Conservation (phyloP, 2,797 vertebrate genomes). For the Labeo calbasu region DNA sequence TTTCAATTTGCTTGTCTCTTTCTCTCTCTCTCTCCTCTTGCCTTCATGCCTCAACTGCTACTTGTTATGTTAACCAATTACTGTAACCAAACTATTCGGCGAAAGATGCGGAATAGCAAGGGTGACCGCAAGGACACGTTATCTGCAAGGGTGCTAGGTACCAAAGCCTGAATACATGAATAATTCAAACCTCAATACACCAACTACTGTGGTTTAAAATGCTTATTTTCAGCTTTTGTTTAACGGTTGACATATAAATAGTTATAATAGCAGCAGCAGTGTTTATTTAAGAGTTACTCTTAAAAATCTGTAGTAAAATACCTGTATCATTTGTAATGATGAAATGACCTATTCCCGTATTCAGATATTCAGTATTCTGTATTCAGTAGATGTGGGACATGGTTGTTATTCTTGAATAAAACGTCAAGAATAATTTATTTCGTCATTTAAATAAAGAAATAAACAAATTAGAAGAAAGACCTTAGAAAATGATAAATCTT, state of each 20-base stretch:
- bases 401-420: background rate
- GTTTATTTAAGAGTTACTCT: background rate
- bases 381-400: background rate
- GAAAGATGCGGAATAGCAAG: slow-evolving; percentile 6
- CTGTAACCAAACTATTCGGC: slow-evolving; percentile 6
- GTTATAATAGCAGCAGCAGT: background rate
- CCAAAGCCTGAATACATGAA: slow-evolving; percentile 11
- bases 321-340: background rate
- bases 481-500: background rate
- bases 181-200: slow-evolving; percentile 14
- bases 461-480: background rate
- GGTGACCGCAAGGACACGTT: slow-evolving; percentile 5
- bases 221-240: background rate
- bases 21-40: background rate
- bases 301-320: background rate
- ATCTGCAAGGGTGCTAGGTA: background rate
- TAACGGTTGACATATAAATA: background rate
- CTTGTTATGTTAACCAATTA: slow-evolving; percentile 43
- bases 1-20: slow-evolving; percentile 1
- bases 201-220: background rate
- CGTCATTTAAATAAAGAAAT: background rate
- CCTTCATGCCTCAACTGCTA: slow-evolving; percentile 19
- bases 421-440: background rate
- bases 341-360: background rate
- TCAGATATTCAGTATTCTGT: background rate